Base-by-base conservation (phyloP, 1,140 invertebrate species). In the Sarcophaga peregrina region DNA sequence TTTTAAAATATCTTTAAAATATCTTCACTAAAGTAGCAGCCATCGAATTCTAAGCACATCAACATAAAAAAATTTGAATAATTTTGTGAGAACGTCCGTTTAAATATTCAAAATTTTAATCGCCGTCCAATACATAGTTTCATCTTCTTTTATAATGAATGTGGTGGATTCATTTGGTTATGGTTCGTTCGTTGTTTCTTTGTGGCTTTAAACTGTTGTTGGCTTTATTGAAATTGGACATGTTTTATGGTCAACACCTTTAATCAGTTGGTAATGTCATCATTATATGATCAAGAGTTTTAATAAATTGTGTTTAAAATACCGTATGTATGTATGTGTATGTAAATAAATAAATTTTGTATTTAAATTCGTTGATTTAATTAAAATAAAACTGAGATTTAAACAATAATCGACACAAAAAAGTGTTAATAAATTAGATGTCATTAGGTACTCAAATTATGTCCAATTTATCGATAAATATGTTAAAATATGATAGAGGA, bases 201-300 rank as follows among this genome's bases (percentile, higher is more conserved):
- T 25, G 17, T 25, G 10, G 10, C 20, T 76, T 76, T 50, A 37
- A 37, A 37, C 25, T 37, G 13, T 8, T 17, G 50, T 78, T 78
- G 75, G 25, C 50, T 78, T 78, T 78, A 78, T 78, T 78, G 20
- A 78, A 78, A 52, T 78, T 50, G 17, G 8, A 17, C 8, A 25
- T 50, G 10, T 78, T 50, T 78, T 78, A 78, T 78, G 75, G 47
- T 47, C 75, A 78, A 78, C 75, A 78, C 75, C 75, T 78, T 37
- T 78, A 78, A 78, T 11, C 47, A 78, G 45, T n/a, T 46, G 50
- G 20, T 78, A 45, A 50, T 78, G 47, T 78, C 75, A 78, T 17
- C 37, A 25, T 25, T 78, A 48, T 68, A 20, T 17, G 48, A 50
- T 25, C 7, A 68, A 68, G 17, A 25, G 25, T 50, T 52, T 78